Conservation (phyloP, 2,888 invertebrate genomes). For the Caenorhabditis sp. region DNA sequence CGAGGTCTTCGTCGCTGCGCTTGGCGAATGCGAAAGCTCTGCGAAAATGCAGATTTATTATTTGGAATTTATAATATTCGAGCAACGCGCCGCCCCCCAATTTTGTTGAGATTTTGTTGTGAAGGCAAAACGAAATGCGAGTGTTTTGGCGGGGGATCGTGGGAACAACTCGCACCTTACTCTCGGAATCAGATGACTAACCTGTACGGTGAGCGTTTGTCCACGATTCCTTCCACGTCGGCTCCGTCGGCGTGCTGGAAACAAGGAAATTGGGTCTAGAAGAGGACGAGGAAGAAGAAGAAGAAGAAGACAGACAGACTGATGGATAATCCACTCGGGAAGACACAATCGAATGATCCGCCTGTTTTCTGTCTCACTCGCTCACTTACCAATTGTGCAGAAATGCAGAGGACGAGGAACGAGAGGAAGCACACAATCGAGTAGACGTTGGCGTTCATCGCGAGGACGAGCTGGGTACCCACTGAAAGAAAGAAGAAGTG, state of each 20-base stretch:
- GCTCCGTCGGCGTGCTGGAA: conserved; percentile 32
- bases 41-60: conserved; percentile 29
- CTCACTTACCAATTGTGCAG: conserved; percentile 44
- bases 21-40: conserved; percentile 66
- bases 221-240: conserved; percentile 38
- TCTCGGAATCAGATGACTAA: conserved; percentile 15
- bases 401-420: conserved; percentile 51
- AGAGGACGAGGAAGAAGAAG: too few relatives aligned
- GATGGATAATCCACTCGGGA: conserved; percentile 17
- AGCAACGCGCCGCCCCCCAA: not conserved
- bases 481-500: conserved; percentile 28
- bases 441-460: conserved; percentile 55
- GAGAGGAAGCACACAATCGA: conserved; percentile 48
- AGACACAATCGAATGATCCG: conserved; percentile 34
- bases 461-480: conserved; percentile 50
- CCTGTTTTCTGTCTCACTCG: conserved; percentile 10
- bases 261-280: not conserved
- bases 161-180: too few relatives aligned
- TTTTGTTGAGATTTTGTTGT: conserved; percentile 1
- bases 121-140: not conserved
- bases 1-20: conserved; percentile 56
- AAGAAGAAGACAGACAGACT: not conserved
- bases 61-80: conserved; percentile 22
- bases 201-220: conserved; percentile 58
- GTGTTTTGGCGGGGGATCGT: not conserved